phyloP scores from a whole-genome alignment of 92 coral and sea anemone genomes.

The Palythoa grandiflora region DNA sequence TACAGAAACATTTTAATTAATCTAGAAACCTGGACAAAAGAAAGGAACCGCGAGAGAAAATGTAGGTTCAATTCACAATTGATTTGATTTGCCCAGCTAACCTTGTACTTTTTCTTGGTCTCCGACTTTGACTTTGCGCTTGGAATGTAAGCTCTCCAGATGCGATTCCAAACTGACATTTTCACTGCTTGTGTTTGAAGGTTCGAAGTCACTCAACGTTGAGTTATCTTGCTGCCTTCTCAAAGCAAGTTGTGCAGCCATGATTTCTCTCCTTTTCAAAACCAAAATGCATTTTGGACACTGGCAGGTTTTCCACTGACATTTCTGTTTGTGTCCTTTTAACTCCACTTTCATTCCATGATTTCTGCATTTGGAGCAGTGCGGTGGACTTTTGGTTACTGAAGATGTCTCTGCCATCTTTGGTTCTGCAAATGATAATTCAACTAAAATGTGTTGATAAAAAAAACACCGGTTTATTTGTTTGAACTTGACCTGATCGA shows the following conservation, averaged over 20 bases:
- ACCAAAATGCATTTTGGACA: constrained; percentile 70
- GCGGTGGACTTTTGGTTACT: constrained; percentile 56
- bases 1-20: no score
- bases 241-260: constrained; percentile 80
- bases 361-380: constrained; percentile 74
- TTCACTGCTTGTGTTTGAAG: background rate
- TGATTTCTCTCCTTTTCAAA: constrained; percentile 68
- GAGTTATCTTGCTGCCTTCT: constrained; percentile 58
- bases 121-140: background rate
- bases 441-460: background rate
- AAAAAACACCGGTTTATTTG: background rate
- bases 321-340: constrained; percentile 73
- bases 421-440: background rate
- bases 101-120: background rate
- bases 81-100: background rate
- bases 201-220: constrained; percentile 16
- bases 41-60: background rate
- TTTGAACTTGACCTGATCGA: constrained; percentile 49
- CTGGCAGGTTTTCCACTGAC: constrained; percentile 73
- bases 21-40: background rate
- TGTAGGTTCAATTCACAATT: background rate
- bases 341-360: constrained; percentile 65
- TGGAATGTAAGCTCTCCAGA: background rate
- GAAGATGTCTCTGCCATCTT: constrained; percentile 29
- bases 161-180: background rate